phyloP scores from a whole-genome alignment of 2,113 vertebrate species.

The Oreochromis tanganicae region DNA sequence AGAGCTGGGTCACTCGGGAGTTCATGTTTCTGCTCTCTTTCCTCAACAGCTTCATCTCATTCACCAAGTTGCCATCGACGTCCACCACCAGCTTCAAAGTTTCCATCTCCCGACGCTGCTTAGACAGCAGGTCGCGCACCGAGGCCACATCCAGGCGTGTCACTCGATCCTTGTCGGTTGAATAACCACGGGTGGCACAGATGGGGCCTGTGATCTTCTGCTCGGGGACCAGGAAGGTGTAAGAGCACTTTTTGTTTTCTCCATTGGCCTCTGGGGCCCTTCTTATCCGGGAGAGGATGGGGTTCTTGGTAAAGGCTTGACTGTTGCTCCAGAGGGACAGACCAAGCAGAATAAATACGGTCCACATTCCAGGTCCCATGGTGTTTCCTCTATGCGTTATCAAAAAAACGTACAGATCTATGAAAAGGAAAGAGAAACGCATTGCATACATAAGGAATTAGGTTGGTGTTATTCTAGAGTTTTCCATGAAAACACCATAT shows the following conservation, averaged over 20 bases:
- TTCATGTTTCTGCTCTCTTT: constrained; percentile 99
- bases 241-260: constrained; percentile 86
- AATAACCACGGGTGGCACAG: constrained; percentile 80
- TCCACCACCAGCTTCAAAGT: constrained; percentile 90
- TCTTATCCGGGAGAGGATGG: constrained; percentile 68
- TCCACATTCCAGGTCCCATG: constrained; percentile 62
- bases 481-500: neutral
- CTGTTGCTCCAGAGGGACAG: constrained; percentile 46
- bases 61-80: constrained; percentile 93
- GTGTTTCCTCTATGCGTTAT: neutral
- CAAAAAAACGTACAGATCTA: constrained; percentile 42
- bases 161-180: constrained; percentile 81
- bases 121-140: constrained; percentile 87
- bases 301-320: constrained; percentile 41
- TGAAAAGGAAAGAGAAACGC: neutral
- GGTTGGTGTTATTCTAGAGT: neutral
- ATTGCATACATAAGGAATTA: neutral
- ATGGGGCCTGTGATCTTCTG: constrained; percentile 97
- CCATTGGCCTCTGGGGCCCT: constrained; percentile 71
- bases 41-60: constrained; percentile 92
- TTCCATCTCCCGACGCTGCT: constrained; percentile 90
- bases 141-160: constrained; percentile 89
- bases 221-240: constrained; percentile 96
- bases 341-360: constrained; percentile 51
- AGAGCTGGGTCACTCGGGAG: constrained; percentile 96